Base-by-base conservation (phyloP, 35 echinoderm and acorn worm genomes). In the Diadema setosum region DNA sequence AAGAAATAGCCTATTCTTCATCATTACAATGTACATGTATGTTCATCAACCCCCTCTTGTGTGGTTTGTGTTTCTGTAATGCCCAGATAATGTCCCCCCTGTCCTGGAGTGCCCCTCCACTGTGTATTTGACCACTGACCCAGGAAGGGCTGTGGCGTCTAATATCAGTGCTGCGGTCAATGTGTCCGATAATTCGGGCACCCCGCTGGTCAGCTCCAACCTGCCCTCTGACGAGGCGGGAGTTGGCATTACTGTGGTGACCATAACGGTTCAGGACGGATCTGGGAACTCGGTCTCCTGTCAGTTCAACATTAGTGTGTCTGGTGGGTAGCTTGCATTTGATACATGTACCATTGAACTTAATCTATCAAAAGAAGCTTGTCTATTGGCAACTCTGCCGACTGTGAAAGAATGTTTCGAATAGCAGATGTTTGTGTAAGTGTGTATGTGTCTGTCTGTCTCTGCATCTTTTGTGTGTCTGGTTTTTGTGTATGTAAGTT, bases 141-240 rank as follows among this genome's bases (percentile, higher is more conserved):
- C 34, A 0, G 86, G 86, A 17, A 24, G 70, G 42, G 52, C 73
- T 15, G 57, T 69, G 30, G 65, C 76, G 14, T 57, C 80, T 24
- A 84, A 83, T 27, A 88, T 87, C 85, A 56, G 43, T 2, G 34
- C 39, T n/a, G 67, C 63, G 20, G 40, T 43, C 20, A 88, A 40
- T 14, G 80, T 81, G n/a, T 44, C 78, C 1, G 91, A 93, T 52
- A 93, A 93, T 45, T 84, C 80, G 1, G 91, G 85, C 3, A 75
- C 52, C 3, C 80, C 85, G 17, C 9, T 93, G 3, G 30, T 48
- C 5, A 83, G 45, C 1, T 63, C 25, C 59, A 61, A 88, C 52
- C 60, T 86, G 21, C 59, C 59, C 1, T 41, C 40, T 17, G 87
- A 69, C 6, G 59, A 50, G 35, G 87, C 87, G 45, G 24, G 52